Base-by-base conservation (phyloP, 53 echinoderm and acorn worm species). In the Luidia sarsii region DNA sequence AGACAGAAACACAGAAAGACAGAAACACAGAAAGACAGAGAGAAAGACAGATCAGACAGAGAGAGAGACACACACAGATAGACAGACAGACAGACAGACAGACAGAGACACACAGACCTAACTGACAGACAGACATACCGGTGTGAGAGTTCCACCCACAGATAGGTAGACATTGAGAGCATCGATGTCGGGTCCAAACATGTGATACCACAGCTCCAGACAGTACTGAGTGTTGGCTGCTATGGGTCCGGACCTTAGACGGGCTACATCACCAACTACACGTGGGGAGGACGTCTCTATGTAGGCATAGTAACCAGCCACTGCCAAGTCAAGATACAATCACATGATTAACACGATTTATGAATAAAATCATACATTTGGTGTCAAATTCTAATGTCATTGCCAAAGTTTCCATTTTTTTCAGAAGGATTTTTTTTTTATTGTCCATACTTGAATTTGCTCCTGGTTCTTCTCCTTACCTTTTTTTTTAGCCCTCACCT, bases 151-250 rank as follows among this genome's bases (percentile, higher is more conserved):
- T 18, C 51, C 38, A 30, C 34, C 61, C 0, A 28, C 52, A 14
- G 57, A 57, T 15, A 83, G 70, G 27, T 84, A 83, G 29, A 94
- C 49, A 51, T 88, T 94, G 2, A 94, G 57, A 5, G 69, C 63
- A 23, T 82, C 94, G 32, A 94, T 88, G 71, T 72, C 71, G 4
- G 90, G 48, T 23, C 94, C 94, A 77, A 87, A 94, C 94, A 94
- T 94, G 27, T 94, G 94, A 57, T 94, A 94, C 90, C 90, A 94
- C 31, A 94, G 86, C 4, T 57, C 69, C 48, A 90, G 70, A 30
- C 94, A 91, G 27, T 67, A 89, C 1, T 80, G 22, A 0, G 55
- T 37, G 41, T 54, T 36, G 19, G 95, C 80, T 25, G 85, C 81
- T 8, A 95, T 72, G 28, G 75, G 48, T n/a, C 95, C 95, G 23